These are phyloP conservation scores for Python bivittatus DNA, from an alignment of 2,113 vertebrate genomes.

Conservation along the genomic window DNA sequence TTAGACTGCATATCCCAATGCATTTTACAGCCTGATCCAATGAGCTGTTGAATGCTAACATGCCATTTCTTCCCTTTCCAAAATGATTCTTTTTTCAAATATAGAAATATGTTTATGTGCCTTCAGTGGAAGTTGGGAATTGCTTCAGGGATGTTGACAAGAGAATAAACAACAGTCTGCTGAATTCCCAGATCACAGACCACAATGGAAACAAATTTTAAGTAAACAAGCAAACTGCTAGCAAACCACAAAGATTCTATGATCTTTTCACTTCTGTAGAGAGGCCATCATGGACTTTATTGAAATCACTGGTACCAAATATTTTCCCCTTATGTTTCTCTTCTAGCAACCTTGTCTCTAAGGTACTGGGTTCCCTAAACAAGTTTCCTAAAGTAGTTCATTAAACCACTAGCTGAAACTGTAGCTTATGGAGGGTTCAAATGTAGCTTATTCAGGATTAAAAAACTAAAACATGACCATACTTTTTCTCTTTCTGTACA, in stretches of 20 bases:
- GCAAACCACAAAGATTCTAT: background rate
- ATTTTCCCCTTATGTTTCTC: slow-evolving; percentile 42
- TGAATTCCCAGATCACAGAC: slow-evolving; percentile 50
- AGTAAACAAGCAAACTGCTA: slow-evolving; percentile 37
- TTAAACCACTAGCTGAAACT: slow-evolving; percentile 46
- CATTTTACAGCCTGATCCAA: background rate
- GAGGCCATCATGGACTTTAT: slow-evolving; percentile 32
- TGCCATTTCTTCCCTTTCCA: background rate
- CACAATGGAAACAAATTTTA: slow-evolving; percentile 46
- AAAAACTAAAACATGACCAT: background rate
- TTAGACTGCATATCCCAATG: background rate
- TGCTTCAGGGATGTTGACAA: slow-evolving; percentile 39
- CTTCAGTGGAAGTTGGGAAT: slow-evolving; percentile 9
- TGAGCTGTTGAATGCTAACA: background rate
- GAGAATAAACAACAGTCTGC: slow-evolving; percentile 48
- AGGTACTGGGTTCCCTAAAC: slow-evolving; percentile 1
- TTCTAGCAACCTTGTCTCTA: slow-evolving; percentile 20
- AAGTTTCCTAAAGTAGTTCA: slow-evolving; percentile 30
- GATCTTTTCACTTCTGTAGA: background rate
- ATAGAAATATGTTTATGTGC: slow-evolving; percentile 19
- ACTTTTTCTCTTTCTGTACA: background rate
- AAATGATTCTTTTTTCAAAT: slow-evolving; percentile 28
- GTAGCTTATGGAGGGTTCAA: slow-evolving; percentile 17
- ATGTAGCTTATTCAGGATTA: background rate
- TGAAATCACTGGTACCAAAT: slow-evolving; percentile 35